Evolutionary conservation across 1,140 invertebrate genomes (phyloP).

Genomic region (Homarus americanus): DNA sequence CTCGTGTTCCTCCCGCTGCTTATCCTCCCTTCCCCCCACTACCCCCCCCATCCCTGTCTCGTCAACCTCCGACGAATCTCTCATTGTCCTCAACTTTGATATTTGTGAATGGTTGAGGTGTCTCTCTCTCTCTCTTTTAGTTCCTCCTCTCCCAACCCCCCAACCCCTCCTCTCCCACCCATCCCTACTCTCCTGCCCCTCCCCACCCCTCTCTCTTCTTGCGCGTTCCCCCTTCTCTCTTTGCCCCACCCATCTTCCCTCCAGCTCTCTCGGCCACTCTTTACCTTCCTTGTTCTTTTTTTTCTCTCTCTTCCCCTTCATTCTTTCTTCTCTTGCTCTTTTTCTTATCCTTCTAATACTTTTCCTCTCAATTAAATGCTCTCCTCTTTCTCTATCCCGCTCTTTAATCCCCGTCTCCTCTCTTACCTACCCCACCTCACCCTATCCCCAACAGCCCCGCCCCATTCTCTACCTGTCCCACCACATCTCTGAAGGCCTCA

Average conservation of each 20-base stretch:
- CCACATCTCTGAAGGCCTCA: not conserved
- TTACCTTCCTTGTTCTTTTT: too few species aligned
- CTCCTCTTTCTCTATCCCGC: not conserved
- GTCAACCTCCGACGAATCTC: not conserved
- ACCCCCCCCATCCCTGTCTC: not conserved
- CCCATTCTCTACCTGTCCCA: not conserved
- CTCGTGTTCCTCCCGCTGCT: not conserved
- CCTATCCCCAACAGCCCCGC: too few species aligned
- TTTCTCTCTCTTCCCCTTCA: too few species aligned
- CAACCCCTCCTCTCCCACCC: not conserved
- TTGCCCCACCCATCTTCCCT: not conserved
- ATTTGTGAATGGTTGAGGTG: conserved; percentile 17
- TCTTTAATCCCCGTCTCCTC: not conserved
- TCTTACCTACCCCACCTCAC: not conserved
- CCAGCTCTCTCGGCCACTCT: too few species aligned
- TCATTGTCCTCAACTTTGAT: conserved; percentile 30
- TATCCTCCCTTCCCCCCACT: not conserved
- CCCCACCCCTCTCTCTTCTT: not conserved
- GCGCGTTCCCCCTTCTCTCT: not conserved
- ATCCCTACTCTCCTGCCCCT: too few species aligned
- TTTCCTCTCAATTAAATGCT: not conserved
- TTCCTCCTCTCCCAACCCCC: not conserved
- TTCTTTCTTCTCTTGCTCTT: too few species aligned
- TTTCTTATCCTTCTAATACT: too few species aligned
- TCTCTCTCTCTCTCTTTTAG: not conserved